Evolutionary conservation across 2,888 invertebrate genomes (phyloP).

Genomic region (Linhomoeus sp.): DNA sequence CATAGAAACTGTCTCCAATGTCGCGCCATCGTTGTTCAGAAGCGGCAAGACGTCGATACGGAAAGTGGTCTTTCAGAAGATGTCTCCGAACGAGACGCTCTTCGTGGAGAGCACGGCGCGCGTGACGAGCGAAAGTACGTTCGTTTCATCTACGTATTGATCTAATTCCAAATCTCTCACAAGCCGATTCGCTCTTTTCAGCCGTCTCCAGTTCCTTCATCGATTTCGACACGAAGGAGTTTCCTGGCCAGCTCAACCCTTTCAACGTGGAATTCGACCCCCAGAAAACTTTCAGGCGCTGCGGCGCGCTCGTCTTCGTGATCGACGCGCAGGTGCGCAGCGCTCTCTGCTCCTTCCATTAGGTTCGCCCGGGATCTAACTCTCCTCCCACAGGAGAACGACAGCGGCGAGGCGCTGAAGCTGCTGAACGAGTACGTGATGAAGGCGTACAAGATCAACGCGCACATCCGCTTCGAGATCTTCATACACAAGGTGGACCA

Average conservation of each 20-base stretch:
- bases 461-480: slow-evolving; percentile 74
- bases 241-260: slow-evolving; percentile 95
- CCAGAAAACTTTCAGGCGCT: slow-evolving; percentile 84
- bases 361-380: too few relatives aligned
- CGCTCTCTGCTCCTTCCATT: neutral
- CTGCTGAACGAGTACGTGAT: slow-evolving; percentile 79
- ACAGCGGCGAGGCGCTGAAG: slow-evolving; percentile 82
- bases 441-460: slow-evolving; percentile 78
- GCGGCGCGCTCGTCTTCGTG: slow-evolving; percentile 92
- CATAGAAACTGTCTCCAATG: too few relatives aligned
- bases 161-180: neutral
- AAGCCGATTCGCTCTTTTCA: too few relatives aligned
- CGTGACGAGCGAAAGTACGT: slow-evolving; percentile 68
- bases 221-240: slow-evolving; percentile 98
- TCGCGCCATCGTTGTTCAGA: slow-evolving; percentile 29
- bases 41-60: slow-evolving; percentile 98
- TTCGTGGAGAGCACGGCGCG: slow-evolving; percentile 95
- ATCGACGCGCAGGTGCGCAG: slow-evolving; percentile 60
- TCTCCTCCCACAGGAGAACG: too few relatives aligned
- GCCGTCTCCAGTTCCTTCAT: slow-evolving; percentile 94
- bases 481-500: slow-evolving; percentile 99
- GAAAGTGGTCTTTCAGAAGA: slow-evolving; percentile 99
- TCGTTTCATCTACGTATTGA: neutral
- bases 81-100: slow-evolving; percentile 97
- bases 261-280: slow-evolving; percentile 88